Base-by-base conservation (phyloP, 1,140 invertebrate genomes). In the Drosophila pruinosa region DNA sequence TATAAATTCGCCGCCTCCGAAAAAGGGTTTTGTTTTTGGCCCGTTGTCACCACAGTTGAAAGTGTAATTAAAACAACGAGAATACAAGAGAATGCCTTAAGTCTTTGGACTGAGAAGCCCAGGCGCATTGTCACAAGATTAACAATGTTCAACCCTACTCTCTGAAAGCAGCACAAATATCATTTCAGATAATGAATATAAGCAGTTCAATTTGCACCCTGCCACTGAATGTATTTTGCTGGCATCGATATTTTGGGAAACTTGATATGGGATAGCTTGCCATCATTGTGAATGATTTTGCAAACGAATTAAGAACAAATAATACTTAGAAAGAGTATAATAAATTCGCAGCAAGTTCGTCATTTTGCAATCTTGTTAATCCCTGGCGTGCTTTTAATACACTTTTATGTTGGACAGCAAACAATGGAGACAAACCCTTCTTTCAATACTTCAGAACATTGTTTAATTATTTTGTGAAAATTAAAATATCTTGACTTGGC, bases 41-140 rank as follows among this genome's bases (percentile, higher is more conserved):
- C 26, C 31, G 57, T 72, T 79, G 78, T 62, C 48, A 36, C 41
- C 58, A n/a, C 59, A 73, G 69, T 81, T 73, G 65, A 78, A 81
- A 81, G 64, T 78, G 70, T 74, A 75, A 75, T 78, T 88, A 88
- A 75, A 85, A 70, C 68, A 85, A 74, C 77, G 58, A 43, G 47
- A 57, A 62, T 45, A 45, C 48, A 57, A n/a, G n/a, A n/a, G n/a
- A 57, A 57, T 62, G 65, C 39, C 52, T 75, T 4, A 43, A 56
- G 19, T 57, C 57, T 17, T 19, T 47, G 26, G 26, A 26, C 10
- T 19, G 21, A 36, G 17, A 7, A 50, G 6, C 21, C 19, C 28
- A 53, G 59, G 19, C 14, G 12, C 36, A 36, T 53, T 74, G 39
- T 53, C 59, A 19, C 21, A 2, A 56, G 34, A 22, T 64, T 64